Base-by-base conservation (phyloP, 2,113 vertebrate genomes). In the Datnioides undecimradiatus region DNA sequence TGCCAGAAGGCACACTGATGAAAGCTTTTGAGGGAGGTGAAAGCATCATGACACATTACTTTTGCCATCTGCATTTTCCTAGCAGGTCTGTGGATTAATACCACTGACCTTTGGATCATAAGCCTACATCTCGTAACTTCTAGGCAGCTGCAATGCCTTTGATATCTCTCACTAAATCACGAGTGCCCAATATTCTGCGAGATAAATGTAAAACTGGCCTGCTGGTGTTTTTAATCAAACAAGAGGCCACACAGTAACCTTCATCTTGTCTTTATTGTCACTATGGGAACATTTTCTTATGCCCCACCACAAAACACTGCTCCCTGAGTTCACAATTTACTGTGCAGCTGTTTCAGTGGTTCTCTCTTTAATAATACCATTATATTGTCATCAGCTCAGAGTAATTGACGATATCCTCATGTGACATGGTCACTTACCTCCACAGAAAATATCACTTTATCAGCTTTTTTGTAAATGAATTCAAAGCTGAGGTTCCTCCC, bases 191-290 rank as follows among this genome's bases (percentile, higher is more conserved):
- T 77, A 29, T 67, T 58, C 33, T 31, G 54, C 21, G 21, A 54
- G 69, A 73, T 73, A 64, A 87, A 80, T 69, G 29, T n/a, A 17
- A 86, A 71, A 14, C 17, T 23, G 45, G 74, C 40, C 43, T 10
- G 57, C 74, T 51, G 72, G 49, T 8, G 66, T 66, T 90, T 90
- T 90, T 85, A 90, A 86, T 91, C 74, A 85, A 87, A 88, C 2
- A 52, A 57, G 8, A 75, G 51, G 41, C 55, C 46, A 76, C 70
- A 38, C 27, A 62, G 82, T 83, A 64, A 80, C 75, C 67, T 80
- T 85, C 73, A 72, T 65, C 65, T 74, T 7, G 2, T 41, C 71
- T 82, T 83, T 84, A 83, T 74, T 48, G 25, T 72, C 51, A 41
- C 73, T 17, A 19, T 62, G 82, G 67, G 71, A 77, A 23, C 4